Evolutionary conservation across 2,797 vertebrate species (phyloP).

Genomic region (Gallirallus australis): DNA sequence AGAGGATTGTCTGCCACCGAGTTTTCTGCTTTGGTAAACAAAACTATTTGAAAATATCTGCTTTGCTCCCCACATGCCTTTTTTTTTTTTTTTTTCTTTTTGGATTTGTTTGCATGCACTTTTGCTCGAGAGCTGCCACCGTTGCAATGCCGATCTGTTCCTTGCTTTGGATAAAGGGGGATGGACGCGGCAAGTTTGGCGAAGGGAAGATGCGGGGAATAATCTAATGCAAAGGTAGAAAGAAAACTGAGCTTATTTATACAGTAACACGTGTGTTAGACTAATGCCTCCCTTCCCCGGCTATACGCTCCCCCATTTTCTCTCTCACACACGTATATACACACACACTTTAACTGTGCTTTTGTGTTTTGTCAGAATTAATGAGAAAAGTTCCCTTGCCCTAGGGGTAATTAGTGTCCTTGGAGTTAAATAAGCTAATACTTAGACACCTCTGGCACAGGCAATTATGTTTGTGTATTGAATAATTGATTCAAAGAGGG

Average conservation of each 20-base stretch:
- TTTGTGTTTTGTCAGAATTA: slow-evolving; percentile 99
- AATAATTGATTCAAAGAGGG: slow-evolving; percentile 99
- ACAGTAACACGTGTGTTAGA: slow-evolving; percentile 65
- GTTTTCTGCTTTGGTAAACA: slow-evolving; percentile 18
- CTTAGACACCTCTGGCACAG: slow-evolving; percentile 99
- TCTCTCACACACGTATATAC: slow-evolving; percentile 78
- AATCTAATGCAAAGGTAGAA: neutral
- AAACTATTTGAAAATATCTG: slow-evolving; percentile 3
- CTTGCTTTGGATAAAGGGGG: neutral
- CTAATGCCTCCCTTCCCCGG: slow-evolving; percentile 40
- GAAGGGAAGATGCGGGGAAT: neutral
- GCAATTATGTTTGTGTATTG: slow-evolving; percentile 99
- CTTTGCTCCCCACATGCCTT: neutral
- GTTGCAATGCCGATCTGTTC: neutral
- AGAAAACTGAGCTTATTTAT: slow-evolving; percentile 69
- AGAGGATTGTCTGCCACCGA: neutral
- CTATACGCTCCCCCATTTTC: slow-evolving; percentile 44
- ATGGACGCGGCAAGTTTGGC: neutral
- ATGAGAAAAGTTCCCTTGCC: slow-evolving; percentile 99
- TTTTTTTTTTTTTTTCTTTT: neutral
- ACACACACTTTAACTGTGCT: slow-evolving; percentile 93
- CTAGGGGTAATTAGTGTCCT: slow-evolving; percentile 99
- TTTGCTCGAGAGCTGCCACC: neutral
- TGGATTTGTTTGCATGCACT: neutral
- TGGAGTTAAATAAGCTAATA: slow-evolving; percentile 99